Evolutionary conservation across 1,140 invertebrate species (phyloP).

Genomic region (Orussus abietinus): DNA sequence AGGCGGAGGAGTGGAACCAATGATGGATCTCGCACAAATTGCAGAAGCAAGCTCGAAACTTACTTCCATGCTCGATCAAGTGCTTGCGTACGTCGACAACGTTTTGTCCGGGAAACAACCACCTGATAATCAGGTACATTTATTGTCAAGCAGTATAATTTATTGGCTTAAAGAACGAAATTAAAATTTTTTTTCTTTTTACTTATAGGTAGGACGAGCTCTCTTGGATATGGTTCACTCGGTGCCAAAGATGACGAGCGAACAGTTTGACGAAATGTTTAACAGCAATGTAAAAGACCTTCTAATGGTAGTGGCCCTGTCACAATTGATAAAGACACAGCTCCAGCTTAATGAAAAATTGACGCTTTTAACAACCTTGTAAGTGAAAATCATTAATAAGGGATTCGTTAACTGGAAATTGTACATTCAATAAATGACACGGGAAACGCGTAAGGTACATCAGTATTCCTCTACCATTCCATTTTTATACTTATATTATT

Average conservation of each 20-base stretch:
- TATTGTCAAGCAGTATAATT: not conserved
- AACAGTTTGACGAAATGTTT: slow-evolving; percentile 92
- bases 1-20: slow-evolving; percentile 68
- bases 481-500: too few species aligned
- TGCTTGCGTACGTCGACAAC: slow-evolving; percentile 86
- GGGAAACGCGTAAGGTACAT: too few species aligned
- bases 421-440: too few species aligned
- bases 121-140: slow-evolving; percentile 65
- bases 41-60: slow-evolving; percentile 77
- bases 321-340: slow-evolving; percentile 94
- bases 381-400: slow-evolving; percentile 33
- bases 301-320: slow-evolving; percentile 92
- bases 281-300: slow-evolving; percentile 95
- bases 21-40: slow-evolving; percentile 82
- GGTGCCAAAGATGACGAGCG: slow-evolving; percentile 82
- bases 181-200: not conserved
- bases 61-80: slow-evolving; percentile 71
- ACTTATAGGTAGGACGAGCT: slow-evolving; percentile 68
- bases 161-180: not conserved
- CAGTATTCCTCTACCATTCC: too few species aligned
- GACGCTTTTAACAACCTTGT: slow-evolving; percentile 70
- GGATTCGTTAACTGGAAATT: too few species aligned
- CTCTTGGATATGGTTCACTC: slow-evolving; percentile 86
- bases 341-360: slow-evolving; percentile 93
- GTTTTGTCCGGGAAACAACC: slow-evolving; percentile 69